Conservation (phyloP, 2,797 vertebrate genomes). For the Gorsachius magnificus region DNA sequence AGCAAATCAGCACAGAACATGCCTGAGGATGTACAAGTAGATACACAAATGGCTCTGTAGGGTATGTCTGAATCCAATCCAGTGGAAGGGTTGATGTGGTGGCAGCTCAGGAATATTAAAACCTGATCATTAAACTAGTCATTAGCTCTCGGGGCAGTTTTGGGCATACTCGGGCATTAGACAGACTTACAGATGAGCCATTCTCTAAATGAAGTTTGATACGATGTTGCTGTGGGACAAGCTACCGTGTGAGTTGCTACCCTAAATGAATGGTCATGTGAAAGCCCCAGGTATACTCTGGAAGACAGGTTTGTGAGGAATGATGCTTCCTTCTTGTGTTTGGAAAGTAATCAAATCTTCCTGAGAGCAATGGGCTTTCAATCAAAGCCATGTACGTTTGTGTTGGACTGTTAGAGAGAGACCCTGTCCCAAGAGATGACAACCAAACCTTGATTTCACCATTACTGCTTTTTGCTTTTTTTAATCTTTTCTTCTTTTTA, state of each 20-base stretch:
- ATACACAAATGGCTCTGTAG: background rate
- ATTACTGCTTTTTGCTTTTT: background rate
- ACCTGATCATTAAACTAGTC: background rate
- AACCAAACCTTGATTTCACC: background rate
- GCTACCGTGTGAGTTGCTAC: background rate
- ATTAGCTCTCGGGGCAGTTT: background rate
- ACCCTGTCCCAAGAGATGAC: background rate
- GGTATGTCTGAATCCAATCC: background rate
- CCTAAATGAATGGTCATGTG: conserved; percentile 28
- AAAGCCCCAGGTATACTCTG: conserved; percentile 3
- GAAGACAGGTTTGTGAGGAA: conserved; percentile 32
- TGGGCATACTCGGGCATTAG: background rate
- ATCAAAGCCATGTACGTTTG: background rate
- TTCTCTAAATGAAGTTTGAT: conserved; percentile 31
- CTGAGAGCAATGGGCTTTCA: conserved; percentile 24
- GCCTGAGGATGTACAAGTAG: background rate
- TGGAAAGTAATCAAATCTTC: conserved; percentile 40
- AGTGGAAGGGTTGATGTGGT: background rate
- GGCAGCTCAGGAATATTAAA: conserved; percentile 5
- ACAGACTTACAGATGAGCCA: background rate
- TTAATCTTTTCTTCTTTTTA: background rate
- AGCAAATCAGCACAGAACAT: background rate
- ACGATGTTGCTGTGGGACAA: background rate
- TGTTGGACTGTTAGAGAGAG: background rate
- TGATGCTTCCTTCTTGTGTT: conserved; percentile 1